Evolutionary conservation across 1,140 invertebrate genomes (phyloP).

Genomic region (Bilobella aurantiaca): DNA sequence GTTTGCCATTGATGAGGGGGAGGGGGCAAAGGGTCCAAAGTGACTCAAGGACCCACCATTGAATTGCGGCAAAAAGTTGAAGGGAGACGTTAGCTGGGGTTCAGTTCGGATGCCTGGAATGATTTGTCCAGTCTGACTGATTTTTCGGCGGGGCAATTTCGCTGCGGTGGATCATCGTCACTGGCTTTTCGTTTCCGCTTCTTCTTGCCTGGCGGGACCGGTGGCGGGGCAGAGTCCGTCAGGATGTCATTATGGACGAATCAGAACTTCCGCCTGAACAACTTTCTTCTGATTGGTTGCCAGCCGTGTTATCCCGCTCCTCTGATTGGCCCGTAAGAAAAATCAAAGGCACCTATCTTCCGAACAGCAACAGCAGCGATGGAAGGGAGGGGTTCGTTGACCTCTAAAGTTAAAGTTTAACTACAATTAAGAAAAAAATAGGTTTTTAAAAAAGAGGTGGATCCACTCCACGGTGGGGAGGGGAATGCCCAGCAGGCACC

Average conservation of each 20-base stretch:
- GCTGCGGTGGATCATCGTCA: background rate
- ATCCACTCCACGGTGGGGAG: no score
- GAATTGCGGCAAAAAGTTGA: background rate
- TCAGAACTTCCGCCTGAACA: background rate
- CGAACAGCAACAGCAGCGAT: background rate
- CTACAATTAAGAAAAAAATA: no score
- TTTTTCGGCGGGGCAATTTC: background rate
- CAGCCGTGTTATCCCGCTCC: background rate
- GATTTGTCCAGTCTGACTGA: background rate
- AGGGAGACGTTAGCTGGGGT: background rate
- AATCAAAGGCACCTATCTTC: conserved; percentile 33
- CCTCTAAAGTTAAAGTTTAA: no score
- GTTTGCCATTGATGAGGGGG: no score
- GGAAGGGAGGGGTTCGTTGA: background rate
- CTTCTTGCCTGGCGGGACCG: background rate
- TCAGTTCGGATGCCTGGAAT: background rate
- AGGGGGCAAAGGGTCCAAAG: background rate
- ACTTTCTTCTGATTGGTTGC: background rate
- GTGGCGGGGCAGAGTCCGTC: background rate
- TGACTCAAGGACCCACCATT: background rate
- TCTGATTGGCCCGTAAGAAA: conserved; percentile 33
- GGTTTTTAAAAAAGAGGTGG: no score
- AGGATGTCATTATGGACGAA: conserved; percentile 9
- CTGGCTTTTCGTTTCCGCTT: background rate
- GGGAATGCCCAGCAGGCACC: no score